Evolutionary conservation across 2,888 invertebrate species (phyloP), one percentile per base, ranked within the genome.

Genomic region (Cancer borealis): DNA sequence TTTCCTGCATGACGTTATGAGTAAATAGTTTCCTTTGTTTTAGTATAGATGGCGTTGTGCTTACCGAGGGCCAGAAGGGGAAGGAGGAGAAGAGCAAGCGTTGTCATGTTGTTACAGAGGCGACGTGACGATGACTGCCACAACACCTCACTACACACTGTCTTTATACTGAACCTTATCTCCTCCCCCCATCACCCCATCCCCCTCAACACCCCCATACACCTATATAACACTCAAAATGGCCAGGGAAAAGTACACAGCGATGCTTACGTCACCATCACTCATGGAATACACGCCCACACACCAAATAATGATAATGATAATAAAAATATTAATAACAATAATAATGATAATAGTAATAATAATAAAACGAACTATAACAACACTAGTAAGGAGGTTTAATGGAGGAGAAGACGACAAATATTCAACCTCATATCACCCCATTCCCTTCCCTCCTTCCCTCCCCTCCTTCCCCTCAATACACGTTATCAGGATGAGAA

Each of bases 31-130:
- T 39, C 2, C 39, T 39, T 39, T 39, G 39, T 0, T 39, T 39
- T 39, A 39, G 1, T 39, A 39, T 39, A 39, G 39, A 39, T 39
- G 39, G 2, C 39, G 39, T 39, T 0, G 39, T 39, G 39, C 92
- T 92, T 92, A 92, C 92, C 92, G 8, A 46, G 49, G 79, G 84
- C 84, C 84, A 92, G 46, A 5, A 84, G 79, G 26, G 92, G n/a
- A 21, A 92, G 49, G 21, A 92, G 49, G 21, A 92, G 49, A 26
- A 73, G 46, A 30, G 47, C 46, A 0, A 46, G 84, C 46, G 92
- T 10, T 12, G 21, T 46, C 92, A 92, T 92, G 30, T n/a, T 26
- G 47, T 12, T 3, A 14, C 39, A 12, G 10, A 8, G 84, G 14
- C 14, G 84, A 39, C 30, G 39, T 84, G 84, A 14, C 8, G 66